Evolutionary conservation across 2,888 invertebrate genomes (phyloP).

Genomic region (Nomada fucata): DNA sequence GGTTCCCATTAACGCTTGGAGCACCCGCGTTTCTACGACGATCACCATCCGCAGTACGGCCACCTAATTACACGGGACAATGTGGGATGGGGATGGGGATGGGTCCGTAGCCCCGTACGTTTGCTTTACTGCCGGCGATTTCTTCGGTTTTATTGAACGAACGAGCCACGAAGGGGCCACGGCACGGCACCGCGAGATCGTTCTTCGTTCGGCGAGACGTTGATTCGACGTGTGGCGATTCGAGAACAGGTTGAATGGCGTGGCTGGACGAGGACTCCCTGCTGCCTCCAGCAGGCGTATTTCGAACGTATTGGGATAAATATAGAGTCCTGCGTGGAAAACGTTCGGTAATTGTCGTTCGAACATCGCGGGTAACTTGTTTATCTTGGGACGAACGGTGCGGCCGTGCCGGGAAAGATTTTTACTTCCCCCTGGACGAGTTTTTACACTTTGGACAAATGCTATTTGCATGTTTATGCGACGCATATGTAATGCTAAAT

Average conservation of each 20-base stretch:
- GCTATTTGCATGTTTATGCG: no score
- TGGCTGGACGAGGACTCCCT: conserved; percentile 4
- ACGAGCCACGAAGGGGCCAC: not conserved
- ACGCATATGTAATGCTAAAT: no score
- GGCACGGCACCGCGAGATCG: not conserved
- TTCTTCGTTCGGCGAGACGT: not conserved
- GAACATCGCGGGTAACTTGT: conserved; percentile 15
- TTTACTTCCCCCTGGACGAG: not conserved
- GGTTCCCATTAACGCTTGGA: conserved; percentile 79
- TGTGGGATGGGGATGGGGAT: conserved; percentile 5
- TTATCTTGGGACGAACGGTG: not conserved
- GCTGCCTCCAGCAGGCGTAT: conserved; percentile 20
- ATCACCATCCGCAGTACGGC: conserved; percentile 77
- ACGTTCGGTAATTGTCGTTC: conserved; percentile 40
- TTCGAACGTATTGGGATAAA: conserved; percentile 33
- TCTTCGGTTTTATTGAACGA: conserved; percentile 48
- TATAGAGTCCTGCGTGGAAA: conserved; percentile 23
- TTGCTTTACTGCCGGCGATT: conserved; percentile 49
- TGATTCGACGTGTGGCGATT: conserved; percentile 35
- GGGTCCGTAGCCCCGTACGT: not conserved
- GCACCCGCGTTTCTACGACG: conserved; percentile 77
- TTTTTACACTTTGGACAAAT: not conserved
- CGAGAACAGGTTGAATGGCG: conserved; percentile 40
- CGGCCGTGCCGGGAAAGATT: not conserved
- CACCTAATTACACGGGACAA: conserved; percentile 79